Base-by-base conservation (phyloP, 2,113 vertebrate species). In the Pituophis catenifer region DNA sequence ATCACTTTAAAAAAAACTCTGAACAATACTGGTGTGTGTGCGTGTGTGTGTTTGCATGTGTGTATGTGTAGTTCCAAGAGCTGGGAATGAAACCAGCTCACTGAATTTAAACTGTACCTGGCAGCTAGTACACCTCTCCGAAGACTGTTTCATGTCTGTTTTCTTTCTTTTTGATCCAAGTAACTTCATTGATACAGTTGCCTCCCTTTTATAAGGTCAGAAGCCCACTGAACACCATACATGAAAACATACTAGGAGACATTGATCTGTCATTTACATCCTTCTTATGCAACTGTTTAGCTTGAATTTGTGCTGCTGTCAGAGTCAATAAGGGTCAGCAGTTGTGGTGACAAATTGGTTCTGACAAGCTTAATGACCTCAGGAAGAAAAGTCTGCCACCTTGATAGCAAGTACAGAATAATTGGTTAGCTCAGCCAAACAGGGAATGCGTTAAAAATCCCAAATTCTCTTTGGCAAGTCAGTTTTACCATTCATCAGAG, bases 291-390 rank as follows among this genome's bases (percentile, higher is more conserved):
- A 96, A 94, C 95, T 96, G 88, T 97, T 97, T 96, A 97, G 96
- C 97, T 95, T 96, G 96, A 97, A 95, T 97, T 97, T 97, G 95
- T 96, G 95, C 94, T 96, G 96, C 96, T 98, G 96, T 97, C 98
- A 97, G 95, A 98, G 92, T 95, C 97, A 98, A 94, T 97, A 96
- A 97, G 94, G 96, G 97, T 97, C 97, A 97, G 97, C 93, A 94
- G 97, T 97, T 97, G 95, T 96, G 96, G 95, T 97, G 96, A 98
- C 97, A 97, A 96, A 98, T 98, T 97, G 96, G 97, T 98, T 98
- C 98, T 98, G 98, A 98, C 97, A 98, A 97, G 97, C 96, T 97
- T 98, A 98, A 98, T 98, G 97, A 98, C 96, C 96, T 96, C 94
- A 95, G 3, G 95, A 97, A 97, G 95, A 96, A 95, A 97, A 97